A percentile compares a stretch with the other conserved stretches of the same genome.
Conservation (phyloP, 2,113 vertebrate genomes). For the Gobiocypris rarus region DNA sequence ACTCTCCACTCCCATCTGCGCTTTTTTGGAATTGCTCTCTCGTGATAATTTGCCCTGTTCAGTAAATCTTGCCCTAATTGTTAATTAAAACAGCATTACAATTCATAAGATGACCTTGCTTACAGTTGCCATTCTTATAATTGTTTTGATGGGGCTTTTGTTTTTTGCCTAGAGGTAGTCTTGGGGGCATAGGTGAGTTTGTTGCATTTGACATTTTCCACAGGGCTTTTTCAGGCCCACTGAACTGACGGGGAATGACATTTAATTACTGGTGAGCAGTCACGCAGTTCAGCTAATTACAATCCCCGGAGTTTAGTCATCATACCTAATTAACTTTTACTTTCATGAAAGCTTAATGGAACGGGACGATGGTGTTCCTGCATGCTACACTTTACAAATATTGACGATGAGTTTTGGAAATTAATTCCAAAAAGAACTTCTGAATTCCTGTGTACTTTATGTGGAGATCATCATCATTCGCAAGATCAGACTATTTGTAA, state of each 20-base stretch:
- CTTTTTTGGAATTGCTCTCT: no score
- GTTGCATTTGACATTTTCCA: slow-evolving; percentile 74
- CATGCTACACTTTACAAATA: slow-evolving; percentile 72
- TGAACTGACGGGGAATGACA: slow-evolving; percentile 87
- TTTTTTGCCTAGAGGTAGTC: slow-evolving; percentile 54
- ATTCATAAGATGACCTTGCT: background rate
- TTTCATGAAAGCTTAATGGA: slow-evolving; percentile 90
- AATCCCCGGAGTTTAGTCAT: slow-evolving; percentile 89
- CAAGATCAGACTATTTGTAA: slow-evolving; percentile 16
- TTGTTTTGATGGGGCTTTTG: slow-evolving; percentile 37
- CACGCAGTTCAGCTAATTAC: slow-evolving; percentile 88
- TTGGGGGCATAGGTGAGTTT: slow-evolving; percentile 69
- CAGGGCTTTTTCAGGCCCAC: slow-evolving; percentile 75
- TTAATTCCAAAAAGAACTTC: background rate
- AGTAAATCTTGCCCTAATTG: background rate
- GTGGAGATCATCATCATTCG: slow-evolving; percentile 19
- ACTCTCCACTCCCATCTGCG: no score
- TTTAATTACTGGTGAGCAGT: slow-evolving; percentile 92
- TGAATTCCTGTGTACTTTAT: slow-evolving; percentile 56
- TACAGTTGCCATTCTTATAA: background rate
- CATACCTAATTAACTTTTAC: slow-evolving; percentile 92
- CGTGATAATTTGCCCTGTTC: no score
- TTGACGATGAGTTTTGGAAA: background rate
- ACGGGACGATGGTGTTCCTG: slow-evolving; percentile 65
- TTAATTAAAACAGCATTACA: background rate